Evolutionary conservation across 2,797 vertebrate genomes (phyloP), one percentile per base, ranked within the genome.

Genomic region (Eurystomus glaucurus): DNA sequence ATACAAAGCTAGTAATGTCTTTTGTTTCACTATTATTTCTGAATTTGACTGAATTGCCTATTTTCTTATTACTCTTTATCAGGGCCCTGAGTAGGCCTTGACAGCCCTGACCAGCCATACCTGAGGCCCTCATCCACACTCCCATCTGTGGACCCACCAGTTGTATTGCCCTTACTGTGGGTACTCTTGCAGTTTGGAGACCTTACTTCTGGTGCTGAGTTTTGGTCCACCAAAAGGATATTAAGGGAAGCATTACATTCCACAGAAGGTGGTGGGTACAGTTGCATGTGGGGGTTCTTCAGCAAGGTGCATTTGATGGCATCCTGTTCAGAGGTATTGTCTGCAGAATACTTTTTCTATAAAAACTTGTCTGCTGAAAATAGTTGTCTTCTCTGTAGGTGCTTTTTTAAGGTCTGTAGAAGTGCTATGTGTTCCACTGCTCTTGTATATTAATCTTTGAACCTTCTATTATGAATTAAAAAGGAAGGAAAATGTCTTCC

Each of bases 261-360:
- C 14, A 23, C 18, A 33, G 39, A 50, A 6, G 14, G 4, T 61
- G 22, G 3, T 51, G 8, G n/a, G 21, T 28, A 28, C 18, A 39
- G 18, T 16, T 62, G 10, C 1, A 3, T 13, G 11, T 4, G 5
- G 3, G 5, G 15, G 10, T 6, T 72, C 11, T 69, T 82, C 39
- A 64, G 11, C 6, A 72, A 72, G 51, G 18, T 11, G 10, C 33
- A 5, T 31, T 90, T 85, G 14, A 8, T 3, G 20, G 18, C 18
- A 66, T 4, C 25, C 4, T 76, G 9, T 62, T 90, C 31, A 46
- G 41, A 76, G n/a, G 10, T 41, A 20, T 54, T 6, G 4, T 33
- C n/a, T 84, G 25, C 35, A 41, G 15, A 66, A 11, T 35, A 12
- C 18, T 37, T 92, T n/a, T 4, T 25, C 10, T 52, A 51, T 39